Evolutionary conservation across 92 coral and sea anemone genomes (phyloP).

Genomic region (Chrysogorgia sp.): DNA sequence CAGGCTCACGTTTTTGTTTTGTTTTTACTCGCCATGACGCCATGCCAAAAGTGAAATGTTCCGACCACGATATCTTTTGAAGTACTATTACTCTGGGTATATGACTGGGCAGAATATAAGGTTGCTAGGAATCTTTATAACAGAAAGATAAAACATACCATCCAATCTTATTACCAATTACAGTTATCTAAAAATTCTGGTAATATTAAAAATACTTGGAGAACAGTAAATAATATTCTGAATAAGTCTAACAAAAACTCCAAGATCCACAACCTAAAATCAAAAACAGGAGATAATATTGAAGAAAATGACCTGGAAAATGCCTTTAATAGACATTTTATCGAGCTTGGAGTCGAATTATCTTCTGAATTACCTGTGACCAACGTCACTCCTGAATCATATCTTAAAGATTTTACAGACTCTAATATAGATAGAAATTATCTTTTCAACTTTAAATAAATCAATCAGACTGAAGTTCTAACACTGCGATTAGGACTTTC

Average conservation of each 20-base stretch:
- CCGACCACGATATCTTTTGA: too few species aligned
- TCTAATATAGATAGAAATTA: neutral
- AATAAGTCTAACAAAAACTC: neutral
- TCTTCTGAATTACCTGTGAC: neutral
- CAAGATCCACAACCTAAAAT: neutral
- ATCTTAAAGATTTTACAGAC: neutral
- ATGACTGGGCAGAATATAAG: slow-evolving; percentile 18
- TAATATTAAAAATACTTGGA: slow-evolving; percentile 2
- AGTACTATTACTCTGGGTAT: too few species aligned
- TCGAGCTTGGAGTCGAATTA: neutral
- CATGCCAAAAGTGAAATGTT: too few species aligned
- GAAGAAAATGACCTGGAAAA: neutral
- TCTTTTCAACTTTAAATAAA: neutral
- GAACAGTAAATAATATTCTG: neutral
- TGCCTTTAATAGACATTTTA: slow-evolving; percentile 13
- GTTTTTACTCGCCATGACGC: too few species aligned
- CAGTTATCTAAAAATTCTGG: neutral
- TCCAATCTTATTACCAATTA: neutral
- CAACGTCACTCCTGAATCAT: neutral
- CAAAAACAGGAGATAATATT: neutral
- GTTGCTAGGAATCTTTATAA: slow-evolving; percentile 9
- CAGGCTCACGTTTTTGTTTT: too few species aligned
- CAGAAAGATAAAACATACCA: neutral
- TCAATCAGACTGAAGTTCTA: neutral
- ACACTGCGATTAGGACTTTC: neutral